phyloP scores from a whole-genome alignment of 1,140 invertebrate genomes.

The Camponotus pennsylvanicus region DNA sequence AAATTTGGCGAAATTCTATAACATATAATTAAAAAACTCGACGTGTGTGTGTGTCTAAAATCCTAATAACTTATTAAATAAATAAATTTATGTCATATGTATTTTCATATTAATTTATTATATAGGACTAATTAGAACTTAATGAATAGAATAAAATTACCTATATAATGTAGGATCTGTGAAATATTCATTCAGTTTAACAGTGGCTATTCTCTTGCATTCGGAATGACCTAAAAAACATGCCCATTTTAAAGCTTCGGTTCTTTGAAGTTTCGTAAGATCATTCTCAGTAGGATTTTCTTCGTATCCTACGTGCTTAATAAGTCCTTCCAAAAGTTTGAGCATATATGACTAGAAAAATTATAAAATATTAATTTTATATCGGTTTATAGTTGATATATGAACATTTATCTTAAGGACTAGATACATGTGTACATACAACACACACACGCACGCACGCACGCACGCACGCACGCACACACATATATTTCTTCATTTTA shows the following conservation, averaged over 20 bases:
- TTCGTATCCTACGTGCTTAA: constrained; percentile 70
- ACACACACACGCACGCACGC: no score
- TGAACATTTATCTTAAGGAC: no score
- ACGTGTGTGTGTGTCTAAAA: no score
- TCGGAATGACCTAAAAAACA: constrained; percentile 69
- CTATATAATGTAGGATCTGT: constrained; percentile 56
- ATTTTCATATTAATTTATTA: no score
- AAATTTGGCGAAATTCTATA: constrained; percentile 24
- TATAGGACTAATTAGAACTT: background rate
- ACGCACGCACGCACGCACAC: no score
- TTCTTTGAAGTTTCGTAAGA: constrained; percentile 59
- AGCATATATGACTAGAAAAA: constrained; percentile 68
- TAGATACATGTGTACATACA: no score
- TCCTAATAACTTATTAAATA: background rate
- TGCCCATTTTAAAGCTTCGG: constrained; percentile 65
- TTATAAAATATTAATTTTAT: constrained; percentile 9
- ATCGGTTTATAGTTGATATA: background rate
- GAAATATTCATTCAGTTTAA: constrained; percentile 64
- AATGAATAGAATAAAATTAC: constrained; percentile 30
- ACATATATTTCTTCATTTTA: no score
- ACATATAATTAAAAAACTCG: no score
- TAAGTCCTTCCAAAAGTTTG: constrained; percentile 66
- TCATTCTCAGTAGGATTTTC: constrained; percentile 66
- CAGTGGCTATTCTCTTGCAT: constrained; percentile 66
- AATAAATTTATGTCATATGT: no score